A percentile compares a stretch with the other conserved stretches of the same genome.
Evolutionary conservation across 2,888 invertebrate genomes (phyloP).

Genomic region (Zaprionus bogoriensis): DNA sequence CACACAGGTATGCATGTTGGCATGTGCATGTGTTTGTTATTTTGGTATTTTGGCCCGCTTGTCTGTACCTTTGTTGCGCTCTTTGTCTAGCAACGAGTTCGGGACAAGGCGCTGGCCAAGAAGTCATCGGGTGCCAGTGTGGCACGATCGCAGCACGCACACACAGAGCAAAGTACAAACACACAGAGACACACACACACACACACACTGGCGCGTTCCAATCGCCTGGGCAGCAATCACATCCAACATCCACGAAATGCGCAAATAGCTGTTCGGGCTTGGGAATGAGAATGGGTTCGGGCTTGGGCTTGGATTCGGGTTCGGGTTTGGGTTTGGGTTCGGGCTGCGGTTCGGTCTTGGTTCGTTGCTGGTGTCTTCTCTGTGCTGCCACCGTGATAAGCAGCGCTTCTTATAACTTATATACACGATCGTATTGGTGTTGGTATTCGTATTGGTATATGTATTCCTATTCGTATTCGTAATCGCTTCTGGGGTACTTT

Average conservation of each 20-base stretch:
- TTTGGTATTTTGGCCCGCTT: constrained; percentile 54
- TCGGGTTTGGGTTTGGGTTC: constrained; percentile 17
- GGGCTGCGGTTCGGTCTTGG: constrained; percentile 6
- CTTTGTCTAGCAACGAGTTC: constrained; percentile 64
- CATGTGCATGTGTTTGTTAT: constrained; percentile 34
- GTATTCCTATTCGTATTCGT: constrained; percentile 16
- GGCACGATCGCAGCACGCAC: constrained; percentile 42
- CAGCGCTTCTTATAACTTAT: constrained; percentile 10
- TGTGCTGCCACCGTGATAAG: constrained; percentile 15
- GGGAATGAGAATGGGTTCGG: constrained; percentile 13
- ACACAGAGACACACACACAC: constrained; percentile 8
- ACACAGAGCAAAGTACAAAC: constrained; percentile 9
- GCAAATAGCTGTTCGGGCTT: constrained; percentile 50
- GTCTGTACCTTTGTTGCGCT: constrained; percentile 70
- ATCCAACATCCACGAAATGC: constrained; percentile 53
- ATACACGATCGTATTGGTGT: constrained; percentile 34
- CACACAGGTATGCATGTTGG: not conserved
- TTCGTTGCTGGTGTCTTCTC: constrained; percentile 1
- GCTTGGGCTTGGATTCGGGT: constrained; percentile 16
- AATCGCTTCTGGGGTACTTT: constrained; percentile 35
- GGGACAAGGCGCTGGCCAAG: constrained; percentile 36
- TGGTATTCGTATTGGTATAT: constrained; percentile 16
- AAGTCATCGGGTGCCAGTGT: constrained; percentile 51
- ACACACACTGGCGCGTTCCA: constrained; percentile 44
- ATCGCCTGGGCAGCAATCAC: constrained; percentile 36